These are phyloP conservation scores for Procavia capensis DNA, from an alignment of 2,113 vertebrate genomes.

Conservation along the genomic window DNA sequence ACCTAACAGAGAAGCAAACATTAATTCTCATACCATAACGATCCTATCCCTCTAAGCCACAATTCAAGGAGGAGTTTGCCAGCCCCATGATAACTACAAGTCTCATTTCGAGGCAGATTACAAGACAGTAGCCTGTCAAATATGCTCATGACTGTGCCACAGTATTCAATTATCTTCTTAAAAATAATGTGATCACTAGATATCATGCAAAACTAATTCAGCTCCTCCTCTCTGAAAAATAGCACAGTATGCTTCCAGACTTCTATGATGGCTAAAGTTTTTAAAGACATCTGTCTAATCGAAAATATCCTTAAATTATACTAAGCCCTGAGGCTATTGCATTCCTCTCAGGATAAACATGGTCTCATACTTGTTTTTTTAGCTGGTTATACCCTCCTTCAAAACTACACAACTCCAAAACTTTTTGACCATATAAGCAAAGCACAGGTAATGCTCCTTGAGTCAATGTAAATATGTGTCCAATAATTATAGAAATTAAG, in stretches of 20 bases:
- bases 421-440: background rate
- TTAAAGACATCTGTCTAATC: slow-evolving; percentile 12
- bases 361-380: background rate
- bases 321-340: background rate
- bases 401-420: background rate
- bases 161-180: background rate
- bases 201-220: background rate
- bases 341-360: background rate
- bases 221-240: background rate
- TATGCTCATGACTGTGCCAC: background rate
- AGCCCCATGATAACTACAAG: background rate
- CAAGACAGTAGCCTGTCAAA: background rate
- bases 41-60: background rate
- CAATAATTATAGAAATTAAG: slow-evolving; percentile 32
- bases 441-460: background rate
- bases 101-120: background rate
- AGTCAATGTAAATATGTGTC: background rate
- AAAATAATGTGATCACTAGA: background rate
- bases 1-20: background rate
- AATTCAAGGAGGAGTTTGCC: background rate
- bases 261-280: background rate
- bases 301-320: background rate
- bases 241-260: background rate
- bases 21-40: background rate
- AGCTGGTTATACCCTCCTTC: background rate